Conservation (phyloP, 2,113 vertebrate genomes). For the Nyctereutes procyonoides region DNA sequence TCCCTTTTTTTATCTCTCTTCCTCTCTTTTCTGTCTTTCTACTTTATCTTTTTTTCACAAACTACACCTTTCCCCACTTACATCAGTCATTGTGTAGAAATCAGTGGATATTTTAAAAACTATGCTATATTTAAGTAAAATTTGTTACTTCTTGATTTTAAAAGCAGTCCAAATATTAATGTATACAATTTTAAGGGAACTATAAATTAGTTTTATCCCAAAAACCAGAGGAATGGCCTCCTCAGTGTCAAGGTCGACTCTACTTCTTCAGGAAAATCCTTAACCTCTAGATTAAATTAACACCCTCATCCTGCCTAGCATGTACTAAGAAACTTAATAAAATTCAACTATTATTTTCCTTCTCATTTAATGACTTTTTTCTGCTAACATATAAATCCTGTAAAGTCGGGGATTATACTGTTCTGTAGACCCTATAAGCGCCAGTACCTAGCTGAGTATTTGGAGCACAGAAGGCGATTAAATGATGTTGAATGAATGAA, state of each 20-base stretch:
- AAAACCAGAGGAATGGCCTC: not conserved
- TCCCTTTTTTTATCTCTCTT: not conserved
- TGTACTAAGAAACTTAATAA: not conserved
- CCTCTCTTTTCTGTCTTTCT: not conserved
- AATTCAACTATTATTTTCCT: not conserved
- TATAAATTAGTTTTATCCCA: not conserved
- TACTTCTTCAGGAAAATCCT: not conserved
- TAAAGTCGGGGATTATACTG: not conserved
- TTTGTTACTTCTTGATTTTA: not conserved
- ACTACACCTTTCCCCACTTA: not conserved
- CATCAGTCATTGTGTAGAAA: not conserved
- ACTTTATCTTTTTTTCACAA: not conserved
- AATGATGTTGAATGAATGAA: not conserved
- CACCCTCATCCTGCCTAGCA: not conserved
- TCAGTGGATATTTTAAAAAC: not conserved
- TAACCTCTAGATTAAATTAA: not conserved
- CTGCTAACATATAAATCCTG: not conserved
- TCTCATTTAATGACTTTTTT: not conserved
- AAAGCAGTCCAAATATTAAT: not conserved
- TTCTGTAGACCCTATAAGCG: not conserved
- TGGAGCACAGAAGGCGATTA: not conserved
- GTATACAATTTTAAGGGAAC: not conserved
- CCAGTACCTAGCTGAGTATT: not conserved
- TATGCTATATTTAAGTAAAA: not conserved
- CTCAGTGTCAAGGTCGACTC: not conserved